Evolutionary conservation across 2,888 invertebrate species (phyloP).

Genomic region (Clistopyga incitator): DNA sequence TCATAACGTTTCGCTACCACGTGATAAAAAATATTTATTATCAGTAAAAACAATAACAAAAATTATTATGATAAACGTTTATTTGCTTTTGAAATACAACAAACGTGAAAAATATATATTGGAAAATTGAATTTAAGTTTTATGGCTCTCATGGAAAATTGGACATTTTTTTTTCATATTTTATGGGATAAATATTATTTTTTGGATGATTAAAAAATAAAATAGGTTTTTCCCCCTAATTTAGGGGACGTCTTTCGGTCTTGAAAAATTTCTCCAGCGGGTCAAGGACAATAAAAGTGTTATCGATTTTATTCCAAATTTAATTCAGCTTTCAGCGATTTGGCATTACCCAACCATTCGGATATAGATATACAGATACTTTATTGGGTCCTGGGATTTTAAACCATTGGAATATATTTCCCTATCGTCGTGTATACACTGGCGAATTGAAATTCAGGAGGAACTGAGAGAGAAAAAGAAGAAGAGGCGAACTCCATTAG

Average conservation of each 20-base stretch:
- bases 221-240: not conserved
- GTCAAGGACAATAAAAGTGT: not conserved
- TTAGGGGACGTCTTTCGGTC: not conserved
- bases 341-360: slow-evolving; percentile 9
- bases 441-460: slow-evolving; percentile 28
- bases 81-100: no score
- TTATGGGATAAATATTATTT: no score
- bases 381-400: no score
- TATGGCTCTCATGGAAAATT: no score
- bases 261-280: not conserved
- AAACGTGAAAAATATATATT: no score
- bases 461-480: slow-evolving; percentile 6
- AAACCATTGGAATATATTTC: slow-evolving; percentile 30
- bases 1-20: no score
- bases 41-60: no score
- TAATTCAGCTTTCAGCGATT: slow-evolving; percentile 9
- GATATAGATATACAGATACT: no score
- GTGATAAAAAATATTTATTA: no score
- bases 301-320: slow-evolving; percentile 15
- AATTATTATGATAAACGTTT: no score
- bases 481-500: slow-evolving; percentile 49
- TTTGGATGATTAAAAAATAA: not conserved
- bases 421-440: slow-evolving; percentile 2
- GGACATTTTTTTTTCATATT: no score
- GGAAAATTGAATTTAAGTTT: no score